These are phyloP conservation scores for Chaitophorus viminalis DNA, from an alignment of 2,888 invertebrate genomes.

Conservation along the genomic window DNA sequence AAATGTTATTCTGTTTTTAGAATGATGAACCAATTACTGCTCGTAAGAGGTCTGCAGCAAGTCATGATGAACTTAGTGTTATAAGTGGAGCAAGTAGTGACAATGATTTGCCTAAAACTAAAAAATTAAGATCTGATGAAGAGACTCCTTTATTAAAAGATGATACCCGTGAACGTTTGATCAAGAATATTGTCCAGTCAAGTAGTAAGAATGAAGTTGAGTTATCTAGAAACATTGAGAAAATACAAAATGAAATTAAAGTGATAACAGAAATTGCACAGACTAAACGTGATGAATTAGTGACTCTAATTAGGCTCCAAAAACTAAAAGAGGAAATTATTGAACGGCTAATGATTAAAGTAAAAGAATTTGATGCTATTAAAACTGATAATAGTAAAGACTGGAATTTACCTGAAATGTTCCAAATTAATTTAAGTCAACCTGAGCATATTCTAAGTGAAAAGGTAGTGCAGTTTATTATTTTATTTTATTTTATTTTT, in stretches of 20 bases:
- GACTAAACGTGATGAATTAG: constrained; percentile 53
- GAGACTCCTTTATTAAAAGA: constrained; percentile 62
- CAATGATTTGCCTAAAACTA: constrained; percentile 52
- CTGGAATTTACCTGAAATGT: constrained; percentile 60
- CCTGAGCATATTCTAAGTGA: constrained; percentile 50
- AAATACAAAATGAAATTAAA: constrained; percentile 68
- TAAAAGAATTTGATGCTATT: constrained; percentile 46
- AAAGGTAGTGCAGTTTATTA: constrained; percentile 36
- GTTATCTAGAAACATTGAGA: constrained; percentile 74
- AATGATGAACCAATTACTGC: constrained; percentile 51
- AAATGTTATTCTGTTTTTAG: constrained; percentile 19
- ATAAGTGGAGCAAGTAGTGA: constrained; percentile 56
- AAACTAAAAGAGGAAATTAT: constrained; percentile 86
- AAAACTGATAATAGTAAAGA: constrained; percentile 59
- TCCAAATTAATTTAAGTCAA: constrained; percentile 59
- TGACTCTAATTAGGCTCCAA: constrained; percentile 71
- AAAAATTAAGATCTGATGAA: constrained; percentile 56
- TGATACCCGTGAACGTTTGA: constrained; percentile 64
- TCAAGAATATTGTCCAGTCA: constrained; percentile 73
- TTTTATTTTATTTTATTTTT: background rate
- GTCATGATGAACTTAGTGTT: constrained; percentile 52
- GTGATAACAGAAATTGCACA: constrained; percentile 56
- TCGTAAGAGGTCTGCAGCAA: constrained; percentile 53
- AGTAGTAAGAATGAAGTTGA: constrained; percentile 74
- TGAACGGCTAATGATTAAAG: constrained; percentile 66